Percentiles rank a stretch among this genome's conserved stretches.
phyloP scores from a whole-genome alignment of 2,113 vertebrate genomes.

The Rhodinocichla rosea region DNA sequence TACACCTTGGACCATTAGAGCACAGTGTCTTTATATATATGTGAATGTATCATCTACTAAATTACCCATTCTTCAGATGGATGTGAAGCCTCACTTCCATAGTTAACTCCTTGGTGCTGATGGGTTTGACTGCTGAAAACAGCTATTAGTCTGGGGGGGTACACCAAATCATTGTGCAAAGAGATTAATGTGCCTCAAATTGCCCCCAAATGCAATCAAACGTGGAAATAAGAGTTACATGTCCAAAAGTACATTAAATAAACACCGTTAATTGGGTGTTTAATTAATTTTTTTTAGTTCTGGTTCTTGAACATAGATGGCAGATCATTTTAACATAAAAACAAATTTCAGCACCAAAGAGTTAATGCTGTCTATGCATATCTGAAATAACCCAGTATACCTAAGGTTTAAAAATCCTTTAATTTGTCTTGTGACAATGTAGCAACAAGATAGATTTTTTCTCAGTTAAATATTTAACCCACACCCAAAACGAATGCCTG shows the following conservation, averaged over 20 bases:
- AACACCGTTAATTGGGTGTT: neutral
- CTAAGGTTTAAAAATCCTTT: neutral
- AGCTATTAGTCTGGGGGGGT: neutral
- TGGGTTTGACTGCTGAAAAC: neutral
- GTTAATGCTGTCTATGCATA: neutral
- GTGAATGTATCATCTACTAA: neutral
- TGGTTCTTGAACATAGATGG: neutral
- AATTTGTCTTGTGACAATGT: neutral
- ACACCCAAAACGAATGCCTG: neutral
- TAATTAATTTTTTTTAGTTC: neutral
- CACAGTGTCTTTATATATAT: neutral
- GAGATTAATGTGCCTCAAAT: neutral
- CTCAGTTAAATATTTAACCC: constrained; percentile 27
- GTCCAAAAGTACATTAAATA: neutral
- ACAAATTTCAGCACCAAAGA: neutral
- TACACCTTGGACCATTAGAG: constrained; percentile 42
- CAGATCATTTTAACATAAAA: neutral
- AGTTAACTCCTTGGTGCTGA: neutral
- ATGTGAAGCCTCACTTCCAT: neutral
- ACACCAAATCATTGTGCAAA: neutral
- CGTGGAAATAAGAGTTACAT: neutral
- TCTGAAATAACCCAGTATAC: neutral
- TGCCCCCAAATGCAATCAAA: neutral
- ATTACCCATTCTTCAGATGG: neutral
- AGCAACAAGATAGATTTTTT: neutral